Conservation (phyloP, 2,113 vertebrate genomes). For the Holacanthus passer region DNA sequence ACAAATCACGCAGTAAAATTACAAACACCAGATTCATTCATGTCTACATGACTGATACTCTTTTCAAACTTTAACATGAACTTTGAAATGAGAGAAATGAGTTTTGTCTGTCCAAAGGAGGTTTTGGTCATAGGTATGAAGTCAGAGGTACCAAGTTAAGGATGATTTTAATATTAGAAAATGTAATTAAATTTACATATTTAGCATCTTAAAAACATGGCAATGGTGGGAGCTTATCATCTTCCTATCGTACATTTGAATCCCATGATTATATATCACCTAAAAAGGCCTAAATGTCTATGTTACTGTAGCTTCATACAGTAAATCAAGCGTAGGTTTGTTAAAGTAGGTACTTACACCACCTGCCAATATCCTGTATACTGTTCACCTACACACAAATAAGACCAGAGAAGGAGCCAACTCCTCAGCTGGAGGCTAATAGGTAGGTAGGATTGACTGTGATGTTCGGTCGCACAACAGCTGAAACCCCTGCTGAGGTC, state of each 20-base stretch:
- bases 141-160: not conserved
- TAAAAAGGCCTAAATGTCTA: slow-evolving; percentile 1
- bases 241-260: not conserved
- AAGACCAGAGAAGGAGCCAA: not conserved
- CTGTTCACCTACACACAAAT: slow-evolving; percentile 17
- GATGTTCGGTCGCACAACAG: not conserved
- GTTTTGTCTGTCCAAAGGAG: not conserved
- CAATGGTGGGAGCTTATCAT: not conserved
- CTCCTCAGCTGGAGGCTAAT: slow-evolving; percentile 31
- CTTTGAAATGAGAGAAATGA: not conserved
- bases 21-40: not conserved
- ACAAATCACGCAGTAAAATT: not conserved
- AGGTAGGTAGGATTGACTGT: slow-evolving; percentile 18
- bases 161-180: not conserved
- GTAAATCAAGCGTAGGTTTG: not conserved
- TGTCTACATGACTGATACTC: not conserved
- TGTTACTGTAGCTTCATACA: slow-evolving; percentile 14
- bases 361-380: slow-evolving; percentile 8
- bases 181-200: not conserved
- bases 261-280: not conserved
- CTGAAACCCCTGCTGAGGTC: slow-evolving; percentile 11
- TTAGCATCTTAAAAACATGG: not conserved
- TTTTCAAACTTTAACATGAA: not conserved
- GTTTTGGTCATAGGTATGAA: not conserved
- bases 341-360: slow-evolving; percentile 12